A percentile compares a stretch with the other conserved stretches of the same genome.
phyloP scores from a whole-genome alignment of 2,888 invertebrate genomes.

The Chymomyza amoena region DNA sequence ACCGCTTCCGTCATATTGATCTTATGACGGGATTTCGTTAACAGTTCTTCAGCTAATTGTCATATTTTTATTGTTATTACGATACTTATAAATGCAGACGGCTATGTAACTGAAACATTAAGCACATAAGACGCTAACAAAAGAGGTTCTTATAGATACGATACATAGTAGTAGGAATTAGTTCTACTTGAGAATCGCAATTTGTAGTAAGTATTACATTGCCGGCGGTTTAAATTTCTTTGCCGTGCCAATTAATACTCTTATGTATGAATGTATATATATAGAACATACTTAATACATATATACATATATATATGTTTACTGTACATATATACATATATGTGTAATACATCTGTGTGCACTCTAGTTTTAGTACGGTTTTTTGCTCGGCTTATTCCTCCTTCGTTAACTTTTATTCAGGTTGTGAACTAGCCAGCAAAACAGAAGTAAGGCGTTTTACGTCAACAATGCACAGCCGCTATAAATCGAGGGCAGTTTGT shows the following conservation, averaged over 20 bases:
- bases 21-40: neutral
- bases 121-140: neutral
- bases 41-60: neutral
- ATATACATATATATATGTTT: neutral
- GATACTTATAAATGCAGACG: neutral
- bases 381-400: constrained; percentile 18
- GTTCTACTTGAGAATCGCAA: neutral
- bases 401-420: constrained; percentile 34
- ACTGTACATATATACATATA: neutral
- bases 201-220: neutral
- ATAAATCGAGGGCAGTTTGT: constrained; percentile 3
- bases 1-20: neutral
- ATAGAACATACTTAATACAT: neutral
- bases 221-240: constrained; percentile 36
- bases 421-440: constrained; percentile 39
- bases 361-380: neutral
- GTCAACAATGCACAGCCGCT: constrained; percentile 30
- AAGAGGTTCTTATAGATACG: neutral
- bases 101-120: neutral
- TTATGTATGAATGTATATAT: neutral
- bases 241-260: constrained; percentile 56
- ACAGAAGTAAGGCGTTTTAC: constrained; percentile 26
- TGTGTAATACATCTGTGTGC: neutral
- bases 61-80: neutral
- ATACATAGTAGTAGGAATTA: neutral